Evolutionary conservation across 2,888 invertebrate genomes (phyloP).

Genomic region (Pharmacophagus antenor): DNA sequence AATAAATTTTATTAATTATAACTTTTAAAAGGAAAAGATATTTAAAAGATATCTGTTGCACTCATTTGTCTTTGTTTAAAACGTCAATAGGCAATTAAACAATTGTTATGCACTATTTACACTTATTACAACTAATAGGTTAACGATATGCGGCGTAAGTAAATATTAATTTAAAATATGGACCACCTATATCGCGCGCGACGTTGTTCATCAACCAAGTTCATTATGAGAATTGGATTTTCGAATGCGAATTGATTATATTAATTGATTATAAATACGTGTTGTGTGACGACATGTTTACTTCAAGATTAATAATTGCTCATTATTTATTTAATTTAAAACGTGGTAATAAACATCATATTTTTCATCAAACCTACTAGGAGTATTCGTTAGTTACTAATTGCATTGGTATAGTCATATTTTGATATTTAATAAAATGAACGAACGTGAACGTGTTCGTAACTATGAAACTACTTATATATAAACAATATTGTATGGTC

Average conservation of each 20-base stretch:
- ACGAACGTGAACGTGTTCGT: too few relatives aligned
- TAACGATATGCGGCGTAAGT: slow-evolving; percentile 18
- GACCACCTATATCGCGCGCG: slow-evolving; percentile 8
- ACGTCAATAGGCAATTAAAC: slow-evolving; percentile 18
- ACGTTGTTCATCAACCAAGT: neutral
- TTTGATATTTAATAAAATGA: too few relatives aligned
- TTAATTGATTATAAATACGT: neutral
- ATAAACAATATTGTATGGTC: slow-evolving; percentile 1
- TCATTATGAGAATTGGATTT: neutral
- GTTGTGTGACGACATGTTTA: neutral
- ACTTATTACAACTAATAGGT: slow-evolving; percentile 30
- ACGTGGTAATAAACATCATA: too few relatives aligned
- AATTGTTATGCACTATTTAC: slow-evolving; percentile 27
- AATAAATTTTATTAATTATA: too few relatives aligned
- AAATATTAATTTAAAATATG: slow-evolving; percentile 15
- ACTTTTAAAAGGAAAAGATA: too few relatives aligned
- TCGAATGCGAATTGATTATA: neutral
- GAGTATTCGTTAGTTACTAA: too few relatives aligned
- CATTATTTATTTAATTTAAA: too few relatives aligned
- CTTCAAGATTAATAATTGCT: too few relatives aligned
- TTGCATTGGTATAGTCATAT: too few relatives aligned
- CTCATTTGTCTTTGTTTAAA: slow-evolving; percentile 17
- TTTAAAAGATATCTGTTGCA: too few relatives aligned
- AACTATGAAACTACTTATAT: neutral
- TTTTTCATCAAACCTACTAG: too few relatives aligned